phyloP scores from a whole-genome alignment of 2,113 vertebrate species.

The Ramphastos sulfuratus region DNA sequence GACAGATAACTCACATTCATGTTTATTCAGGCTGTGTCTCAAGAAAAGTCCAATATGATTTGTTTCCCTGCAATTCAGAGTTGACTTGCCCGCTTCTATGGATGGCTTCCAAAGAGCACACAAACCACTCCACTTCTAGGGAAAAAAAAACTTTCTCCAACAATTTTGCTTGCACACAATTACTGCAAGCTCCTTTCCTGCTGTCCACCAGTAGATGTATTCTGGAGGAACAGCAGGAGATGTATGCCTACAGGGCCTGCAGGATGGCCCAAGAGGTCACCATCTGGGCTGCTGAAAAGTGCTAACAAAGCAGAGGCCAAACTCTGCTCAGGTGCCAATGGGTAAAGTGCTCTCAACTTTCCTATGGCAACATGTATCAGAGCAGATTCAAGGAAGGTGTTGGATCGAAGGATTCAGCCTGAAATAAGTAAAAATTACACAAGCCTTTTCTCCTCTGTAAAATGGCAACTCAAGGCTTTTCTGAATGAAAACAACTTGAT shows the following conservation, averaged over 20 bases:
- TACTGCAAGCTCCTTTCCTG: not conserved
- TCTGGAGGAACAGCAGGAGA: not conserved
- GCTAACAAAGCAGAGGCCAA: not conserved
- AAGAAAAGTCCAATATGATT: not conserved
- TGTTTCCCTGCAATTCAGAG: not conserved
- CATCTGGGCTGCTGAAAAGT: no score
- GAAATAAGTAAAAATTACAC: not conserved
- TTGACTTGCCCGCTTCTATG: not conserved
- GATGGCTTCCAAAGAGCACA: not conserved
- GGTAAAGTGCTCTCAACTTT: not conserved
- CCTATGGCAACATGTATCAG: not conserved
- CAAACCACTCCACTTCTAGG: not conserved
- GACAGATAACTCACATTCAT: conserved; percentile 47
- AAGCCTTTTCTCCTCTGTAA: not conserved
- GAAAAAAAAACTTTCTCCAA: not conserved
- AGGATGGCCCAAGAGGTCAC: no score
- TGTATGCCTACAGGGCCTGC: accelerated
- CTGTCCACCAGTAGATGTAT: not conserved
- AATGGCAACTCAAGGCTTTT: not conserved
- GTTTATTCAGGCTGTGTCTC: not conserved
- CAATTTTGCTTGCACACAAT: not conserved
- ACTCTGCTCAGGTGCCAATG: not conserved
- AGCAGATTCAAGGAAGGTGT: not conserved
- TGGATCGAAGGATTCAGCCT: not conserved
- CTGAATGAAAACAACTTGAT: not conserved